Evolutionary conservation across 1,140 invertebrate genomes (phyloP).

Genomic region (Pseudomyrmex dendroicus): DNA sequence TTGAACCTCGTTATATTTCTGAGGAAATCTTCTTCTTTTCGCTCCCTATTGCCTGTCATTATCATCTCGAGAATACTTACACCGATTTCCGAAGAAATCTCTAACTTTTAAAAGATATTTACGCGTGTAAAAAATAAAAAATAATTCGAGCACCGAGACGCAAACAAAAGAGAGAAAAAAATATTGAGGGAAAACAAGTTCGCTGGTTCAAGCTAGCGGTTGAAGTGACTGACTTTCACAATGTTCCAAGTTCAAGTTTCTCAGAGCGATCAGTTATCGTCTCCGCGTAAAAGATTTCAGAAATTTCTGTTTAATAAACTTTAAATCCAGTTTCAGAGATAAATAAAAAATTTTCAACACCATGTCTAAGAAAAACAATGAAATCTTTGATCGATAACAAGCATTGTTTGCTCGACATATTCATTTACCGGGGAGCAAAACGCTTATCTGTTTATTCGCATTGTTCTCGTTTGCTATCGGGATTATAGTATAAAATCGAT

Average conservation of each 20-base stretch:
- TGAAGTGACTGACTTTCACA: no score
- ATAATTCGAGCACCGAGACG: no score
- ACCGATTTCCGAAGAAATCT: background rate
- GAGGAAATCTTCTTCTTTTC: background rate
- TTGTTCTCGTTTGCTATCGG: no score
- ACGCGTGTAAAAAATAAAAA: no score
- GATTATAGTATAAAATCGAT: background rate
- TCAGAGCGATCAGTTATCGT: no score
- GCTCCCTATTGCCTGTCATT: background rate
- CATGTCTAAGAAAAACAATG: no score
- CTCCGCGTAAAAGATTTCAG: no score
- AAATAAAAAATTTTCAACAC: background rate
- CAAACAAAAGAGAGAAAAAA: no score
- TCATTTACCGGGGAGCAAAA: background rate
- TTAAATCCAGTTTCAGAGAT: background rate
- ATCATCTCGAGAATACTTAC: background rate
- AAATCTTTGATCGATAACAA: no score
- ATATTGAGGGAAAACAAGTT: no score
- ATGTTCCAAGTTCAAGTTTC: no score
- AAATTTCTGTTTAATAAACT: background rate
- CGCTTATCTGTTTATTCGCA: background rate
- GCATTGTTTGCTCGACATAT: background rate
- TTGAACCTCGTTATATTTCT: constrained; percentile 17
- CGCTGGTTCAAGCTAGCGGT: no score
- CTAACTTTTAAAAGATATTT: background rate